Evolutionary conservation across 2,797 vertebrate species (phyloP), one percentile per base, ranked within the genome.

Genomic region (Pachyuromys duprasi): DNA sequence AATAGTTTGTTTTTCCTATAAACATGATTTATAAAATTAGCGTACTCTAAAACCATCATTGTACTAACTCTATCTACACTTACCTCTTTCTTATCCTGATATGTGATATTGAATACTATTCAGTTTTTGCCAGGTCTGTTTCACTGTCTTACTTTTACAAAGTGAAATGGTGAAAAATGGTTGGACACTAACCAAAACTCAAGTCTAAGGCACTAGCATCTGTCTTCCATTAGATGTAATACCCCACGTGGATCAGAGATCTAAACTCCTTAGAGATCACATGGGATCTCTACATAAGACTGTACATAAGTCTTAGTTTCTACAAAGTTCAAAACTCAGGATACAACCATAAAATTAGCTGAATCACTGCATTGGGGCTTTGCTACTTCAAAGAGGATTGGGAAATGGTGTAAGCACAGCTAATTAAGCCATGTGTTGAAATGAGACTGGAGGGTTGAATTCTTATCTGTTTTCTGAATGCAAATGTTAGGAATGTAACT

Each of bases 391-490:
- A 97, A 97, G 97, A 72, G 60, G 84, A 76, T 24, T 92, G 89
- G 42, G 83, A 90, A 93, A n/a, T 53, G 91, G 63, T 42, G 55
- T 76, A 75, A 90, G 31, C 3, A 55, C 45, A 91, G 84, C 92
- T 97, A 96, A 97, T 98, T 97, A 97, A 96, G 78, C 91, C 90
- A 70, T 94, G 93, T 90, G 72, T 96, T 96, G 92, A 93, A 97
- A 92, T 94, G 94, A 79, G 75, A 92, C 95, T 79, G 53, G 75
- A 97, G 96, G 90, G 91, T 88, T 95, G 93, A 95, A 97, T 91
- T 95, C 92, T 96, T 97, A 97, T 97, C 93, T 94, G 26, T 91
- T 89, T 93, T 93, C 91, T 95, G 72, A 94, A 88, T 89, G 75
- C 75, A 97, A 94, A 96, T 90, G 60, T 91, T 93, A 93, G 93